Base-by-base conservation (phyloP, 1,140 invertebrate species). In the Holcopasites calliopsidis region DNA sequence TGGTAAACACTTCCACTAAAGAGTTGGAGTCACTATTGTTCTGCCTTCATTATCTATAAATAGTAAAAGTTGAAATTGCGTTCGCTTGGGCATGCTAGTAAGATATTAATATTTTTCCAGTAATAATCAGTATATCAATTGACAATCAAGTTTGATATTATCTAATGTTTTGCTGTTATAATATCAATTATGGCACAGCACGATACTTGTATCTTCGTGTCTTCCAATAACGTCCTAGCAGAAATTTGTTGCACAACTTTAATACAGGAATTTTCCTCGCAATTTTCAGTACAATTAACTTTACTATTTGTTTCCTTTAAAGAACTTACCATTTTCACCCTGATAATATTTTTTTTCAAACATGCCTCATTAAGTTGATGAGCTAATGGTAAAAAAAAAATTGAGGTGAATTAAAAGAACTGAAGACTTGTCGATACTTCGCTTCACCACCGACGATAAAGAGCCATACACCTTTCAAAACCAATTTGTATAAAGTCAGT, bases 401-500 rank as follows among this genome's bases (percentile, higher is more conserved):
- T 72, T 50, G 40, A 49, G 13, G 16, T 28, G 60, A 55, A 13
- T 64, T 66, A 66, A 49, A 42, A 13, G 49, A 69, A 38, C n/a
- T 42, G 42, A 28, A 42, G 28, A 57, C 35, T 60, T 49, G 42
- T 65, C 40, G 42, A 80, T 50, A 66, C 40, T 40, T 82, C 54
- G 69, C 49, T 84, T 84, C 60, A 80, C 82, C 82, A 84, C 82
- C 82, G 82, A 83, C 82, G 82, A 76, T 84, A 84, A 84, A 80
- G 80, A 75, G 72, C 77, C 71, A 84, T 83, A 80, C 68, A 77
- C 55, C 49, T 76, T 74, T 80, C 47, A 60, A 83, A 83, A 83
- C 66, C 70, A 77, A 74, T 84, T 84, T 84, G 82, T 84, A 84
- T 83, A 84, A 84, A 84, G 82, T 84, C 82, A 77, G 66, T 77